A percentile compares a stretch with the other conserved stretches of the same genome.
These are phyloP conservation scores for Gadopsis bispinosus DNA, from an alignment of 2,797 vertebrate genomes.

Conservation along the genomic window DNA sequence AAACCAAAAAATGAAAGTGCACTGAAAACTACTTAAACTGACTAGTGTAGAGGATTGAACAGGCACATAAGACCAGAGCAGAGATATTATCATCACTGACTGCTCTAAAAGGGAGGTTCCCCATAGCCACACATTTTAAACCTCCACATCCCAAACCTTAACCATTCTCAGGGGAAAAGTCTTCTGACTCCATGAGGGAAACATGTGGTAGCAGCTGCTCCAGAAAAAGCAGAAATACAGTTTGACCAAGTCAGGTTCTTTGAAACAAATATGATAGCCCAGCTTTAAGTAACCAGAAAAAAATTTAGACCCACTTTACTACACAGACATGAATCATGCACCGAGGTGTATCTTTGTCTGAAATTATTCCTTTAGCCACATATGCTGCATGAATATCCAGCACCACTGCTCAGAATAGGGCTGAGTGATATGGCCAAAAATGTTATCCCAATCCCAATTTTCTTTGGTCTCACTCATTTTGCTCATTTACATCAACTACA, in stretches of 20 bases:
- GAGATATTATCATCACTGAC: slow-evolving; percentile 33
- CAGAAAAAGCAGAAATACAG: slow-evolving; percentile 22
- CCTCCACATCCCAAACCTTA: slow-evolving; percentile 44
- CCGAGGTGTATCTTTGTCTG: slow-evolving; percentile 8
- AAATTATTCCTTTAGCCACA: slow-evolving; percentile 21
- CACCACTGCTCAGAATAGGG: not conserved
- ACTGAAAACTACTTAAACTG: slow-evolving; percentile 49
- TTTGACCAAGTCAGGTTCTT: slow-evolving; percentile 15
- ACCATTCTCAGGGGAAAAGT: slow-evolving; percentile 15
- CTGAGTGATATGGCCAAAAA: no score
- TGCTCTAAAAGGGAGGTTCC: slow-evolving; percentile 43
- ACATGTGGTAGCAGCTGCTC: slow-evolving; percentile 54
- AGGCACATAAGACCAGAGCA: slow-evolving; percentile 31
- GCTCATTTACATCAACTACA: no score
- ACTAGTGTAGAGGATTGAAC: slow-evolving; percentile 36
- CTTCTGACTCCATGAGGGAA: slow-evolving; percentile 42
- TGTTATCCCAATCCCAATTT: no score
- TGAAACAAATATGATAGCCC: slow-evolving; percentile 11
- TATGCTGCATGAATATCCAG: slow-evolving; percentile 2
- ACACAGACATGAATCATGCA: not conserved
- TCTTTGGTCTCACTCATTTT: no score
- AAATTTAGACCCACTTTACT: not conserved
- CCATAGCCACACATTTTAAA: slow-evolving; percentile 47
- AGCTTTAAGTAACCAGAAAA: not conserved
- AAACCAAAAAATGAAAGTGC: slow-evolving; percentile 82